These are phyloP conservation scores for Fratercula arctica DNA, from an alignment of 2,797 vertebrate species.

Conservation along the genomic window DNA sequence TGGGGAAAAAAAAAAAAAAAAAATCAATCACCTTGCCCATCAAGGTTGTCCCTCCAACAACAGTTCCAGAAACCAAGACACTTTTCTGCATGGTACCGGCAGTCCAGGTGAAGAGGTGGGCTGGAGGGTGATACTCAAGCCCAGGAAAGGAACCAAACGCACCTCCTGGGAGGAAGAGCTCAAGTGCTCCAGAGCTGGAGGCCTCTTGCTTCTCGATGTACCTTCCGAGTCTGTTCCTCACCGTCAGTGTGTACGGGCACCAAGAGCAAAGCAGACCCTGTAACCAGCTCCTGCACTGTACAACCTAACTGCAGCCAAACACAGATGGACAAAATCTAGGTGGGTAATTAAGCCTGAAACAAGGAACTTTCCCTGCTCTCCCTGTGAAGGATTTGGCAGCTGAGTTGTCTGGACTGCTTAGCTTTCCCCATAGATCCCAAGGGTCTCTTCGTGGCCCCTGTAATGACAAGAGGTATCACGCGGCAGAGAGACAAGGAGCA, in stretches of 20 bases:
- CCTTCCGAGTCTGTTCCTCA: not conserved
- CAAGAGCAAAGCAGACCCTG: not conserved
- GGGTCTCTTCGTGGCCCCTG: not conserved
- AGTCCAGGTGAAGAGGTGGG: not conserved
- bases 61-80: not conserved
- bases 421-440: not conserved
- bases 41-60: not conserved
- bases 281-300: not conserved
- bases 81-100: not conserved
- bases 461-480: not conserved
- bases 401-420: not conserved
- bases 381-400: not conserved
- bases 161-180: not conserved
- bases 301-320: not conserved
- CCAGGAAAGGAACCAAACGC: not conserved
- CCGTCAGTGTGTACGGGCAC: not conserved
- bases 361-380: not conserved
- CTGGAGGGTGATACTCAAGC: no score
- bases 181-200: not conserved
- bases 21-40: not conserved
- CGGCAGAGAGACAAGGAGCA: not conserved
- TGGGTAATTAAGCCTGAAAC: not conserved
- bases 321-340: not conserved
- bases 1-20: not conserved
- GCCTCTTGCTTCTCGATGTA: not conserved